A percentile compares a stretch with the other conserved stretches of the same genome.
These are phyloP conservation scores for Sycon ciliatum DNA, from an alignment of 37 sponge, comb jelly and placozoan species.

Conservation along the genomic window DNA sequence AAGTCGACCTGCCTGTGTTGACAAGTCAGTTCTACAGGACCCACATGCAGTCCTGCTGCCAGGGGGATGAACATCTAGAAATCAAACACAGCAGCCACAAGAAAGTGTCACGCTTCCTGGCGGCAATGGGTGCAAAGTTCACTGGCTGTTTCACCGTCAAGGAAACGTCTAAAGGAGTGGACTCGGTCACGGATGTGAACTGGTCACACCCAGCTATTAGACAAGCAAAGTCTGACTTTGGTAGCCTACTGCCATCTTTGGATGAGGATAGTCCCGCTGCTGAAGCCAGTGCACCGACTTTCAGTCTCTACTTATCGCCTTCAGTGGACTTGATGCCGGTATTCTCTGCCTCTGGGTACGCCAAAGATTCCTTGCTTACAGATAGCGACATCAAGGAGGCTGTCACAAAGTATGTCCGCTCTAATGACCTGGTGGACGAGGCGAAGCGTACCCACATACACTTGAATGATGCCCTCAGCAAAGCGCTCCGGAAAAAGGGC, in stretches of 20 bases:
- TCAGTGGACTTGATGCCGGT: slow-evolving; percentile 11
- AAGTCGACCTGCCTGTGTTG: slow-evolving; percentile 29
- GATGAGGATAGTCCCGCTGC: too few species aligned
- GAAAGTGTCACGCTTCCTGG: slow-evolving; percentile 47
- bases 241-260: too few species aligned
- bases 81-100: slow-evolving; percentile 45
- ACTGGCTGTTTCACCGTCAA: slow-evolving; percentile 36
- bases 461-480: too few species aligned
- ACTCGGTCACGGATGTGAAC: slow-evolving; percentile 26
- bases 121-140: slow-evolving; percentile 19
- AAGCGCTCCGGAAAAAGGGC: too few species aligned
- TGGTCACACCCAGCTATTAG: slow-evolving; percentile 23
- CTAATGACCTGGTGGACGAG: slow-evolving; percentile 33
- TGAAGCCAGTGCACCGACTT: too few species aligned
- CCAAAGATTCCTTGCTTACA: slow-evolving; percentile 23
- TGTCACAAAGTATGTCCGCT: slow-evolving; percentile 30
- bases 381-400: slow-evolving; percentile 24
- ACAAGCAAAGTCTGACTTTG: too few species aligned
- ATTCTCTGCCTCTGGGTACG: slow-evolving; percentile 24
- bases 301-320: too few species aligned
- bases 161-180: slow-evolving; percentile 35
- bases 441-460: too few species aligned
- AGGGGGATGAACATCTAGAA: slow-evolving; percentile 21
- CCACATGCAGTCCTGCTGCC: slow-evolving; percentile 32
- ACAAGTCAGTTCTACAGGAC: slow-evolving; percentile 44